Conservation (phyloP, 2,797 vertebrate genomes). For the Hippopotamyrus pictus region DNA sequence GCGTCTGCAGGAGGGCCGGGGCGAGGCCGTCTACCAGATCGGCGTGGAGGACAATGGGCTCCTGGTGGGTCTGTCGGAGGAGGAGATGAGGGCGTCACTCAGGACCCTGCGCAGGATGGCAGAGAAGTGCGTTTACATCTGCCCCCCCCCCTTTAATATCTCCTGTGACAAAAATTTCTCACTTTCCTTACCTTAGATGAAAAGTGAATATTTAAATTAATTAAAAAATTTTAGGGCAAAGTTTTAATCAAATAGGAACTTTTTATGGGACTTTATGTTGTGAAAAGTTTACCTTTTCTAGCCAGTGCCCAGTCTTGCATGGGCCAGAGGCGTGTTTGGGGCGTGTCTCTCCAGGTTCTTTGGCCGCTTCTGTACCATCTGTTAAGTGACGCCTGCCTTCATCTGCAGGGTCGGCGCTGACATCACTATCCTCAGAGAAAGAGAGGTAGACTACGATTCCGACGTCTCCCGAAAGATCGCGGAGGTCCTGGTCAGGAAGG, state of each 20-base stretch:
- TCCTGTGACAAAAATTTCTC: not conserved
- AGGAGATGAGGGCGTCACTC: constrained; percentile 88
- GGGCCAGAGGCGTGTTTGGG: not conserved
- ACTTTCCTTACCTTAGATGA: not conserved
- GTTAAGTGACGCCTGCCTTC: not conserved
- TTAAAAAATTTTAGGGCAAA: not conserved
- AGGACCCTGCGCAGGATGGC: constrained; percentile 88
- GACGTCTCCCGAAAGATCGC: constrained; percentile 82
- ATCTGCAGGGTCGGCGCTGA: constrained; percentile 83
- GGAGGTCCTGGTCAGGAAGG: constrained; percentile 91
- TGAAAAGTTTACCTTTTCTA: not conserved
- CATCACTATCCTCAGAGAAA: constrained; percentile 83
- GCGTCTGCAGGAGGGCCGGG: constrained; percentile 90
- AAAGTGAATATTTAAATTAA: not conserved
- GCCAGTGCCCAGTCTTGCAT: not conserved
- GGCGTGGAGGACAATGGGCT: constrained; percentile 95
- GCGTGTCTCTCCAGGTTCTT: not conserved
- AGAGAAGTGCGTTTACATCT: constrained; percentile 71
- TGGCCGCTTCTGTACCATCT: not conserved
- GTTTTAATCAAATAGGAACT: not conserved
- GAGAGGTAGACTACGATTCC: constrained; percentile 83
- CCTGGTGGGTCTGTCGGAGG: constrained; percentile 85
- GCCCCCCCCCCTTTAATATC: not conserved
- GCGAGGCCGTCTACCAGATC: constrained; percentile 96
- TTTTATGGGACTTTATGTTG: not conserved